These are phyloP conservation scores for Nebria brevicollis DNA, from an alignment of 2,888 invertebrate species.

Conservation along the genomic window DNA sequence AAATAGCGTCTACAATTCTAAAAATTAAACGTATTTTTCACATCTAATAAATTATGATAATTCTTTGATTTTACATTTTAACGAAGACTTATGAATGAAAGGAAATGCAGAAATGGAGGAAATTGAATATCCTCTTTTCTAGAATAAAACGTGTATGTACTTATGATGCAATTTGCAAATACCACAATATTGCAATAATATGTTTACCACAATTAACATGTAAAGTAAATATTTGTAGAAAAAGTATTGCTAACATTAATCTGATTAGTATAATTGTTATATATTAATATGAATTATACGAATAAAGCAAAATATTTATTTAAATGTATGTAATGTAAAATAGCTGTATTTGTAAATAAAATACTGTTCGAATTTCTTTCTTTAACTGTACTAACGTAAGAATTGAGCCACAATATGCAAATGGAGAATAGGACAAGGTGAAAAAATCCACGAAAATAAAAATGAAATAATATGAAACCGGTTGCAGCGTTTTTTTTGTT, in stretches of 20 bases:
- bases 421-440: no score
- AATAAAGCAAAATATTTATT: no score
- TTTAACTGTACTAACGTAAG: no score
- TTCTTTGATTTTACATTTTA: not conserved
- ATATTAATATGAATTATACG: not conserved
- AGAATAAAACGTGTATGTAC: not conserved
- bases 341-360: no score
- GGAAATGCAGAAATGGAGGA: not conserved
- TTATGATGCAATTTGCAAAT: not conserved
- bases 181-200: not conserved
- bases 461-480: slow-evolving; percentile 30
- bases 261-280: not conserved
- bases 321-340: no score
- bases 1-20: not conserved
- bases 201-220: not conserved
- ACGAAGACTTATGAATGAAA: not conserved
- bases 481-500: slow-evolving; percentile 12
- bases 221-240: not conserved
- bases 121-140: slow-evolving; percentile 1
- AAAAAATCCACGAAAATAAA: slow-evolving; percentile 15
- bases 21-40: not conserved
- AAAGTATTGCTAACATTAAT: not conserved
- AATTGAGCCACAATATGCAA: no score
- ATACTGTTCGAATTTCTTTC: no score
- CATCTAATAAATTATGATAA: not conserved